Percentiles rank a stretch among this genome's conserved stretches.
These are phyloP conservation scores for Microtus oregoni DNA, from an alignment of 2,113 vertebrate genomes.

Conservation along the genomic window DNA sequence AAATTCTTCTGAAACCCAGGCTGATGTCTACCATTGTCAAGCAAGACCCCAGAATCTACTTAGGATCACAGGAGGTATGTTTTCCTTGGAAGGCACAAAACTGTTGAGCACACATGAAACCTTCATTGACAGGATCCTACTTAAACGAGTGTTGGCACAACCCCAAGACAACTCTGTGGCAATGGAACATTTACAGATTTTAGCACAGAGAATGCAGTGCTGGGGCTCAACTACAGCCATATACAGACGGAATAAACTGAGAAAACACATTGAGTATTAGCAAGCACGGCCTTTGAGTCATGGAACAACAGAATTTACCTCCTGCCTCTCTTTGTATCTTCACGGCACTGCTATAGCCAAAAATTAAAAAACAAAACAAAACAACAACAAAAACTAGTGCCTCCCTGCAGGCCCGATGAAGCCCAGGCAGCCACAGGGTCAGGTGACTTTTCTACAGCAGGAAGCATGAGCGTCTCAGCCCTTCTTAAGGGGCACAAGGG, in stretches of 20 bases:
- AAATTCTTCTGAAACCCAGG: not conserved
- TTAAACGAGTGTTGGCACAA: not conserved
- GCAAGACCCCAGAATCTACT: not conserved
- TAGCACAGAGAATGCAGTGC: not conserved
- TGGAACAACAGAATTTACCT: not conserved
- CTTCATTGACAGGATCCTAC: not conserved
- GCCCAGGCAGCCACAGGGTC: not conserved
- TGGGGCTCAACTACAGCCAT: not conserved
- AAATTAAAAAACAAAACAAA: not conserved
- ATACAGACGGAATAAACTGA: not conserved
- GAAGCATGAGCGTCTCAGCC: not conserved
- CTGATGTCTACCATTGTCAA: not conserved
- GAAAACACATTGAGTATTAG: not conserved
- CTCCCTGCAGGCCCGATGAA: not conserved
- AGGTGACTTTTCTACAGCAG: not conserved
- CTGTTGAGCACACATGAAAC: not conserved
- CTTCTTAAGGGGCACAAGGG: not conserved
- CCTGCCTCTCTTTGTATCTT: not conserved
- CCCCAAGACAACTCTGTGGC: not conserved
- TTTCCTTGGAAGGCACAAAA: slow-evolving; percentile 8
- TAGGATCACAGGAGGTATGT: not conserved
- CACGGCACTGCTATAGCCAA: not conserved
- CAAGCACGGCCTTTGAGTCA: not conserved
- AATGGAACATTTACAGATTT: not conserved
- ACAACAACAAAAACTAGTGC: not conserved